Base-by-base conservation (phyloP, 35 echinoderm and acorn worm species). In the Lytechinus variegatus region DNA sequence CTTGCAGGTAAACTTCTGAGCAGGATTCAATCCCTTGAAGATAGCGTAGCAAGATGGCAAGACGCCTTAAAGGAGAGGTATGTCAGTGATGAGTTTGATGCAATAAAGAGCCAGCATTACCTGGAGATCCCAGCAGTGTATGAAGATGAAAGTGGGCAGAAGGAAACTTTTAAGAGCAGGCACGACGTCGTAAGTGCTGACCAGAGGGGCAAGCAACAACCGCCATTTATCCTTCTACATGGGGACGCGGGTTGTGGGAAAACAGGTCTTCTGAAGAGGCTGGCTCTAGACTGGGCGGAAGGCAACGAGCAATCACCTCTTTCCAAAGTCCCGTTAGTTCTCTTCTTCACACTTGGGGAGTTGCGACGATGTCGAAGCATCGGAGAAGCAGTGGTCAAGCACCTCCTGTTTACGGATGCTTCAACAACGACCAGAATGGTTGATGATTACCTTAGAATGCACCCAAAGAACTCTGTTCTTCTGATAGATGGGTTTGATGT, bases 201-300 rank as follows among this genome's bases (percentile, higher is more conserved):
- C 33, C 13, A 24, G 27, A 57, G 27, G 12, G 92, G 92, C 55
- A 54, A 12, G 10, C 55, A 57, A 14, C 92, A 93, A 27, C 13
- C 11, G 27, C 55, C 54, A 27, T 4, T 54, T 12, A 93, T 93
- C 24, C 14, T 93, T 54, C 9, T 93, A 55, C 92, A 93, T 14
- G 92, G 92, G 28, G 92, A 93, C 11, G 92, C 92, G 3, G 92
- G 92, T 0, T 55, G 92, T 27, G 92, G 92, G 10, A 93, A 93
- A 93, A 93, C 92, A 5, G 57, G 4, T 16, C 28, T 93, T 4
- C 54, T 93, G 11, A 93, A 93, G 53, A 10, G 53, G 53, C 53
- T 93, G 53, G 92, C 54, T 5, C 54, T 9, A 9, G 92, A 93
- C 55, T 93, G 92, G 92, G 92, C 92, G 6, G 27, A 53, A 54